These are phyloP conservation scores for Branchinecta sandiegonensis DNA, from an alignment of 2,888 invertebrate genomes.

Conservation along the genomic window DNA sequence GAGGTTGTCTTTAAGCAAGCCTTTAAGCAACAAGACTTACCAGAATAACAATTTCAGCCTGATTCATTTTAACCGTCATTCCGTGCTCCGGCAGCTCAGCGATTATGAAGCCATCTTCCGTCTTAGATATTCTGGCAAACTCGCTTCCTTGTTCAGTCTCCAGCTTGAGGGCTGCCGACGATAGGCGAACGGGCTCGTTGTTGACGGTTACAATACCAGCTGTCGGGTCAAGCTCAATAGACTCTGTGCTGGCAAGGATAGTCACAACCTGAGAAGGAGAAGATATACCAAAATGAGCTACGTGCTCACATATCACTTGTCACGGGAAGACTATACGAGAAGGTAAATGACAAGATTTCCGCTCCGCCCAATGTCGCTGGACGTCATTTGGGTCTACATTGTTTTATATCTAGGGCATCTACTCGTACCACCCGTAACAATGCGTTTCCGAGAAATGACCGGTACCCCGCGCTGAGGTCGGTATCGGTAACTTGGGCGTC, in stretches of 20 bases:
- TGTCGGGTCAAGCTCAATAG: constrained; percentile 22
- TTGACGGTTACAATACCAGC: constrained; percentile 19
- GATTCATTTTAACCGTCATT: constrained; percentile 1
- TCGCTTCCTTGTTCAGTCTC: not conserved
- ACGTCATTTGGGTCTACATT: no score
- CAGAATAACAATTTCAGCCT: not conserved
- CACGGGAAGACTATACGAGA: no score
- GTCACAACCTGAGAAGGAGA: constrained; percentile 19
- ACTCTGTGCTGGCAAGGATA: constrained; percentile 21
- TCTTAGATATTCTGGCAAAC: constrained; percentile 19
- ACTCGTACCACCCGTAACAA: no score
- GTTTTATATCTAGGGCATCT: no score
- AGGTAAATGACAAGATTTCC: no score
- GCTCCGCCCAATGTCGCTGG: no score
- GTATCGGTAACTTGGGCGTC: no score
- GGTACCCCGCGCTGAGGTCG: no score
- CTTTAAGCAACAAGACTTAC: not conserved
- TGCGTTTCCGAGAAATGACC: no score
- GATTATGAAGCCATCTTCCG: constrained; percentile 21
- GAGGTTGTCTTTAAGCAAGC: no score
- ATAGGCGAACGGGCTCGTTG: constrained; percentile 16
- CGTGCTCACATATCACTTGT: no score
- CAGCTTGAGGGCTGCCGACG: not conserved
- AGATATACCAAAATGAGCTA: no score
- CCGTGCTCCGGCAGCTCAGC: not conserved